Evolutionary conservation across 2,888 invertebrate species (phyloP).

Genomic region (Spilarctia lutea): DNA sequence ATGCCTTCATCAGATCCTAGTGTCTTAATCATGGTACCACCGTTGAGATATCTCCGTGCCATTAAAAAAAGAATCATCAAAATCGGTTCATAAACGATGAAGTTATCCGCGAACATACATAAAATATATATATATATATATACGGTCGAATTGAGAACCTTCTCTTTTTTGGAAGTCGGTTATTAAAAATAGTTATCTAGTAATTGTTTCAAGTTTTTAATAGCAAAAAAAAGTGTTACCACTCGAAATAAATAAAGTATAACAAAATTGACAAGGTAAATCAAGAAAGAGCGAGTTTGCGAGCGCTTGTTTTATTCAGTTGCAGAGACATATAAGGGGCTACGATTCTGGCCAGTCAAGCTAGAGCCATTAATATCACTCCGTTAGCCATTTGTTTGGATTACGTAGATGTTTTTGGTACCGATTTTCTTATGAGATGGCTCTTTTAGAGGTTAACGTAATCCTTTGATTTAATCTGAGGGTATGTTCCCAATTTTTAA

Average conservation of each 20-base stretch:
- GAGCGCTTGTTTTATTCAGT: constrained; percentile 41
- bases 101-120: too few relatives aligned
- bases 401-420: constrained; percentile 65
- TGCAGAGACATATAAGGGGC: constrained; percentile 39
- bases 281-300: constrained; percentile 36
- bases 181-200: too few relatives aligned
- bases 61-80: too few relatives aligned
- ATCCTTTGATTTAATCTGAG: constrained; percentile 55
- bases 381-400: constrained; percentile 66
- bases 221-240: background rate
- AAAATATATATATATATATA: too few relatives aligned
- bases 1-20: too few relatives aligned
- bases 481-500: constrained; percentile 32
- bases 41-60: too few relatives aligned
- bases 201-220: background rate
- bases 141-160: too few relatives aligned
- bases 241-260: background rate
- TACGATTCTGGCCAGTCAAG: constrained; percentile 46
- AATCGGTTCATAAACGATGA: too few relatives aligned
- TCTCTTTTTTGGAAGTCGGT: too few relatives aligned
- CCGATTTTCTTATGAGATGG: constrained; percentile 58
- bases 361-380: constrained; percentile 69
- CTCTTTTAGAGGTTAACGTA: constrained; percentile 51
- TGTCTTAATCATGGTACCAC: too few relatives aligned
- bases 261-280: constrained; percentile 22